A percentile compares a stretch with the other conserved stretches of the same genome.
phyloP scores from a whole-genome alignment of 2,888 invertebrate genomes.

The Apamea epomidion region DNA sequence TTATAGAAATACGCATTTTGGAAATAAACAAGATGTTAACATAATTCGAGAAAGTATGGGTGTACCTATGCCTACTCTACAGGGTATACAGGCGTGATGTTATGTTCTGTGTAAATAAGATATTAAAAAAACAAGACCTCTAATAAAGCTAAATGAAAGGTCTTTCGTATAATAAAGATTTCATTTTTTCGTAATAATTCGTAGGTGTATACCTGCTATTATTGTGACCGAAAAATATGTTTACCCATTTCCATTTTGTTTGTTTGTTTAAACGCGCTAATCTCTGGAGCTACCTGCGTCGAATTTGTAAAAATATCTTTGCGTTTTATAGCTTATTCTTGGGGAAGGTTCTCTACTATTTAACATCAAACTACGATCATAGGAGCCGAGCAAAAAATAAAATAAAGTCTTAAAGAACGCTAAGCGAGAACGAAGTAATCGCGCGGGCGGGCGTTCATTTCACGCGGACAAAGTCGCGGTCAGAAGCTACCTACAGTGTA shows the following conservation, averaged over 20 bases:
- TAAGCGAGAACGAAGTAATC: neutral
- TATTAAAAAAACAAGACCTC: neutral
- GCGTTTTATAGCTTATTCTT: neutral
- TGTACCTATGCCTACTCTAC: neutral
- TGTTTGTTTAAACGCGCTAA: neutral
- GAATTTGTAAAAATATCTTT: too few relatives aligned
- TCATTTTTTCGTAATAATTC: neutral
- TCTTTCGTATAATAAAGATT: neutral
- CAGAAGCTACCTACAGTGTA: neutral
- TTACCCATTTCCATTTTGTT: neutral
- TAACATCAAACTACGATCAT: neutral
- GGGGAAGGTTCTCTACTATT: neutral
- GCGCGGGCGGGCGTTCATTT: neutral
- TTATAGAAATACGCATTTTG: neutral
- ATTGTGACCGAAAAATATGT: neutral
- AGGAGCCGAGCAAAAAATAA: too few relatives aligned
- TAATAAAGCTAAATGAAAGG: neutral
- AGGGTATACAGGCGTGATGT: neutral
- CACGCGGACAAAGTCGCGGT: too few relatives aligned
- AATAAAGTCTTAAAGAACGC: too few relatives aligned
- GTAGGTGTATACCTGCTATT: too few relatives aligned
- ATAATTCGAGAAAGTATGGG: neutral
- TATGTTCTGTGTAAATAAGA: neutral
- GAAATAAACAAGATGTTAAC: neutral
- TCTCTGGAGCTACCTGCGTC: too few relatives aligned